Conservation (phyloP, 2,113 vertebrate species). For the Pterocles burchelli region DNA sequence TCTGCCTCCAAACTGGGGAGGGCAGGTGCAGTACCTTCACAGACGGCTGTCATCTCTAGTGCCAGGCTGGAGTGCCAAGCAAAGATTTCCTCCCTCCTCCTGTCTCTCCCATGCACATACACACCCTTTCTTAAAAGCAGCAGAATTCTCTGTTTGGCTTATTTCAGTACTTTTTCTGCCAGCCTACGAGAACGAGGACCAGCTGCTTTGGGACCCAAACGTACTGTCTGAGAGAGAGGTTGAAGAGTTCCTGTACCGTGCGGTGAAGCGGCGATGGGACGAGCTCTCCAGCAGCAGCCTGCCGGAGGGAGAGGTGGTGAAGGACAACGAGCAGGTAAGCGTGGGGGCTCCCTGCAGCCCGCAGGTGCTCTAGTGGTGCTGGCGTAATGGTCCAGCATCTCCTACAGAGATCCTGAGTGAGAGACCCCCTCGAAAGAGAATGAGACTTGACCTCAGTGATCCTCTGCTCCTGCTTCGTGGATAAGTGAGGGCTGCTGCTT, state of each 20-base stretch:
- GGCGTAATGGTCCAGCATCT: neutral
- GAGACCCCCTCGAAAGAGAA: neutral
- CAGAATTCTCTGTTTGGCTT: conserved; percentile 5
- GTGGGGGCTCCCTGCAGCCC: neutral
- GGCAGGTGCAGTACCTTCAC: neutral
- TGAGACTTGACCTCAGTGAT: neutral
- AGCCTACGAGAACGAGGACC: conserved; percentile 90
- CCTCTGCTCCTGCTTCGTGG: neutral
- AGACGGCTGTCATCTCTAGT: neutral
- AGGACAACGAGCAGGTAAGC: conserved; percentile 91
- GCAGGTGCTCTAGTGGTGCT: neutral
- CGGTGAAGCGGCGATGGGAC: conserved; percentile 76
- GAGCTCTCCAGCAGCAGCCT: conserved; percentile 62
- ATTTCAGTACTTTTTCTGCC: conserved; percentile 1
- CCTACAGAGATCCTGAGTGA: neutral
- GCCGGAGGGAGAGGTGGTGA: conserved; percentile 75
- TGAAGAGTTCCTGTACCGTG: conserved; percentile 87
- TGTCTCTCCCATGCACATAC: neutral
- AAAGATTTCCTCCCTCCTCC: neutral
- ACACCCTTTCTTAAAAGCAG: neutral
- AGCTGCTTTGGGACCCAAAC: conserved; percentile 90
- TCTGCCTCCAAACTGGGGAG: neutral
- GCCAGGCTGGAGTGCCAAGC: neutral
- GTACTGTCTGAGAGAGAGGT: conserved; percentile 85
- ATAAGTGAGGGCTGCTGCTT: neutral